Conservation (phyloP, 2,113 vertebrate genomes). For the Platycercus adscitus region DNA sequence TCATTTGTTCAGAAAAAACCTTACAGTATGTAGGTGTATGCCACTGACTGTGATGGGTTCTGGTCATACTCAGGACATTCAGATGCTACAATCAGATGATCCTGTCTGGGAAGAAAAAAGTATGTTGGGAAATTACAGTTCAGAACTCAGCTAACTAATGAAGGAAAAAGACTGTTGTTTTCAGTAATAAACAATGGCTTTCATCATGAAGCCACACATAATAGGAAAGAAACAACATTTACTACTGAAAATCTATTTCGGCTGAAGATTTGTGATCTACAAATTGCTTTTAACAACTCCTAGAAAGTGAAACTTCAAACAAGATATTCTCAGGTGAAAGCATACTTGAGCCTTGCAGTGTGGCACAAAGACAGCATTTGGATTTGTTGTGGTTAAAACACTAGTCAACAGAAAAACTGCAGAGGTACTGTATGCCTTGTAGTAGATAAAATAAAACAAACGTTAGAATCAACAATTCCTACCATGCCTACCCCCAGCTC, state of each 20-base stretch:
- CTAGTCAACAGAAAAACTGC: background rate
- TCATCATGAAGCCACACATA: background rate
- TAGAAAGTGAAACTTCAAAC: background rate
- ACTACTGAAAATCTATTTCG: background rate
- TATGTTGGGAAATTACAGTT: background rate
- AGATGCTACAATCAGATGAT: background rate
- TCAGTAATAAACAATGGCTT: background rate
- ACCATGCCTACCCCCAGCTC: background rate
- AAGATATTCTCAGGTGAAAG: background rate
- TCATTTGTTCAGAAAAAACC: background rate
- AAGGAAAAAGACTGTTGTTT: background rate
- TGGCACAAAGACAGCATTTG: background rate
- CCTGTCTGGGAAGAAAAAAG: background rate
- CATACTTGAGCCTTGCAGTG: background rate
- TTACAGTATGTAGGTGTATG: fast-evolving
- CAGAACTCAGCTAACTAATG: background rate
- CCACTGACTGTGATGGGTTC: background rate
- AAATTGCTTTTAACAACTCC: background rate
- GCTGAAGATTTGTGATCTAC: background rate
- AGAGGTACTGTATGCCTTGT: background rate
- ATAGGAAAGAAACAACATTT: background rate
- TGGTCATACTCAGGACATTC: background rate
- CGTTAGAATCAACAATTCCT: background rate
- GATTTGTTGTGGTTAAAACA: background rate
- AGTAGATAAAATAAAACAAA: background rate